Evolutionary conservation across 2,888 invertebrate genomes (phyloP), one percentile per base, ranked within the genome.

Genomic region (Nemurella pictetii): DNA sequence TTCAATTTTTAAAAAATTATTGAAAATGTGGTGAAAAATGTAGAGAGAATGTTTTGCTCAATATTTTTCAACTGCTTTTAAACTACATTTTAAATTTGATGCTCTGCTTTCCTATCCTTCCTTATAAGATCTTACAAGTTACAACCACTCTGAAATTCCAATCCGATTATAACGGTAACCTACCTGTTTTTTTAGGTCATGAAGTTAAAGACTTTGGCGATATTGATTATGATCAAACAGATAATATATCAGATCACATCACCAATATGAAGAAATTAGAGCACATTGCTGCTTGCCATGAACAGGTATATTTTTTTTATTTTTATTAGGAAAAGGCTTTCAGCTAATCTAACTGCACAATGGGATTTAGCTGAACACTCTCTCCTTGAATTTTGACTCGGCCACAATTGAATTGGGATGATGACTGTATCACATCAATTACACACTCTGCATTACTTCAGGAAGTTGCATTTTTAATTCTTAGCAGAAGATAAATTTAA

Each of bases 161-260:
- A n/a, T n/a, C n/a, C n/a, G n/a, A n/a, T n/a, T n/a, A n/a, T n/a
- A n/a, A n/a, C n/a, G n/a, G n/a, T n/a, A n/a, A n/a, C n/a, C n/a
- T n/a, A n/a, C n/a, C n/a, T n/a, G n/a, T 87, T 32, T 88, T 3
- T 93, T 92, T 90, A 90, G 93, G 92, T 2, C 89, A 94, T 78
- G 92, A 94, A 85, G 92, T 95, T 1, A 91, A 93, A 88, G 96
- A 96, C 90, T 96, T 94, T 88, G 96, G 96, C 0, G 92, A 95
- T 88, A 88, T 95, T 73, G 87, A 89, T 9, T 94, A 93, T 86
- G 87, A 89, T 81, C 86, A 90, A 32, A 87, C 88, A 9, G 83
- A 85, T 30, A 86, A 87, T 74, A 86, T 87, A 72, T 88, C 88
- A 0, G 91, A 94, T 15, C 92, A 85, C 15, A 32, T 74, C 93